Base-by-base conservation (phyloP, 1,140 invertebrate genomes). In the Drosophila guanche region DNA sequence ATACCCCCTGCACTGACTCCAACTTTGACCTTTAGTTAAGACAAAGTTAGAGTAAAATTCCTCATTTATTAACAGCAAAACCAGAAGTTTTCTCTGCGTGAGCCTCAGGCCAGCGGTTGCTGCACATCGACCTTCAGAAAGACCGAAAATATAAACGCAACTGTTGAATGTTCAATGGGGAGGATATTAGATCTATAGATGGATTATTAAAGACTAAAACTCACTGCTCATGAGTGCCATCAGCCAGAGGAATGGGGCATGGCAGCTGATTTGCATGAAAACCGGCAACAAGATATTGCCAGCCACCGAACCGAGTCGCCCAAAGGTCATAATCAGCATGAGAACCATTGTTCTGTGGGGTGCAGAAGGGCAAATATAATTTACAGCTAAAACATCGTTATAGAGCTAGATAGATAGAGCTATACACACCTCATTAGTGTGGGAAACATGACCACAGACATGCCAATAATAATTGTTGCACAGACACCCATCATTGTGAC, bases 391-490 rank as follows among this genome's bases (percentile, higher is more conserved):
- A 20, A 20, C 23, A 59, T 5, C 7, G 16, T 0, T 51, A 20
- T 1, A 27, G 12, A 2, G 8, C 16, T 14, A 14, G n/a, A n/a
- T n/a, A n/a, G n/a, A 20, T 1, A 27, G 12, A 2, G 8, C 16
- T 14, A 14, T n/a, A 59, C 76, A 63, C 77, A 94, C 93, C 93
- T 92, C 33, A 94, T 83, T 20, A 92, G 84, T 0, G 93, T 94
- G 37, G 93, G 93, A 68, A 94, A 94, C 12, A 93, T 76, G 7
- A 94, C 92, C 1, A 94, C 94, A 1, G 92, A 91, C 46, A 93
- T 92, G 40, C 92, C 92, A 4, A 94, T 91, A 2, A 94, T 73
- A 0, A 93, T 90, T 12, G 93, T 93, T 2, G 91, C 90, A 60
- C 88, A 90, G 3, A 93, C 91, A 6, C 92, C 92, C 63, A 93